Percentiles rank a stretch among this genome's conserved stretches.
Conservation (phyloP, 2,888 invertebrate genomes). For the Caenorhabditis doughertyi region DNA sequence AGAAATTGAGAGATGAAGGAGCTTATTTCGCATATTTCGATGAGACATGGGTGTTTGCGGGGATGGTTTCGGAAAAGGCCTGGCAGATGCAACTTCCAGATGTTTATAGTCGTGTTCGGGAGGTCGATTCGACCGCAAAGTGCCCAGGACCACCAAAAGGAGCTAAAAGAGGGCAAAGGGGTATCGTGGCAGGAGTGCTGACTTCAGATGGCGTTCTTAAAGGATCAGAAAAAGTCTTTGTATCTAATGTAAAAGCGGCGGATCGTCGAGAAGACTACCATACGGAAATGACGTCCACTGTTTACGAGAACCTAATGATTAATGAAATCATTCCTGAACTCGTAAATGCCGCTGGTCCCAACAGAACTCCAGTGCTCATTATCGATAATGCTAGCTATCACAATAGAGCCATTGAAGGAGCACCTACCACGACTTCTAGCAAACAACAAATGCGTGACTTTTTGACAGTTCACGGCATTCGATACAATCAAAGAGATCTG, state of each 20-base stretch:
- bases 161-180: not conserved
- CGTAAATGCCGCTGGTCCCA: not conserved
- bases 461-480: not conserved
- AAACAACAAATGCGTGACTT: no score
- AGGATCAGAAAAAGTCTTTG: not conserved
- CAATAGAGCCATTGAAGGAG: not conserved
- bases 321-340: not conserved
- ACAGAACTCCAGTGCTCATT: not conserved
- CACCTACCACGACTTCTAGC: no score
- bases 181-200: not conserved
- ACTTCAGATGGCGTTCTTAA: not conserved
- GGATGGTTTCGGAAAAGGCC: not conserved
- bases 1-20: not conserved
- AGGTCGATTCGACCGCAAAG: not conserved
- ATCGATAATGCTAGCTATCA: slow-evolving; percentile 2
- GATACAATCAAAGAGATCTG: not conserved
- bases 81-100: not conserved
- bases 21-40: not conserved
- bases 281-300: not conserved
- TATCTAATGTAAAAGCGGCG: not conserved
- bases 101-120: not conserved
- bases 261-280: not conserved
- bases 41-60: not conserved
- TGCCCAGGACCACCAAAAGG: not conserved
- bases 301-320: not conserved